Evolutionary conservation across 92 coral and sea anemone species (phyloP).

Genomic region (Porites rus): DNA sequence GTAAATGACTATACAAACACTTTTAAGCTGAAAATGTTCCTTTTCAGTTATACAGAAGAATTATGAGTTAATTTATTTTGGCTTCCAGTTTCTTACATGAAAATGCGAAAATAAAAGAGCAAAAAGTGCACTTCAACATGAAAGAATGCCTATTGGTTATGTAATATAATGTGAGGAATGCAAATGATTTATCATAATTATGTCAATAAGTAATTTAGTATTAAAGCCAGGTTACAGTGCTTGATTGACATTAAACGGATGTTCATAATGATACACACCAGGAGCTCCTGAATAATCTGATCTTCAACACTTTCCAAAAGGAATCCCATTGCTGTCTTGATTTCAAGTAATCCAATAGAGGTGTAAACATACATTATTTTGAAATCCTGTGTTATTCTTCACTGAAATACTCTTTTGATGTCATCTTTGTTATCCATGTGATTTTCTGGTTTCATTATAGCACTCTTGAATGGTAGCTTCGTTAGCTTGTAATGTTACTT

Average conservation of each 20-base stretch:
- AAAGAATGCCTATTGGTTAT: not conserved
- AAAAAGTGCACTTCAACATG: not conserved
- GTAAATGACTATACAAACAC: no score
- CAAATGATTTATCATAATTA: not conserved
- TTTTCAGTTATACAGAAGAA: no score
- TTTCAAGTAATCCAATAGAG: no score
- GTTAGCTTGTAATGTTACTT: not conserved
- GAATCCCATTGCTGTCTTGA: not conserved
- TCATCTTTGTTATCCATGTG: not conserved
- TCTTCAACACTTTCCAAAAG: not conserved
- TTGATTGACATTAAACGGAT: not conserved
- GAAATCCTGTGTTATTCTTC: not conserved
- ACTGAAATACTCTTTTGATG: not conserved
- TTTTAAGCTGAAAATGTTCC: no score
- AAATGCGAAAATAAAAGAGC: not conserved
- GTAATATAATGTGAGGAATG: not conserved
- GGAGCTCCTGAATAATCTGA: no score
- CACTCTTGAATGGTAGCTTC: not conserved
- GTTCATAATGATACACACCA: not conserved
- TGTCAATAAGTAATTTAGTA: not conserved
- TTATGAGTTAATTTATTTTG: not conserved
- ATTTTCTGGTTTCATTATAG: not conserved
- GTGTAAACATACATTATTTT: no score
- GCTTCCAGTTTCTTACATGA: not conserved
- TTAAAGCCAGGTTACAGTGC: not conserved